Base-by-base conservation (phyloP, 2,797 vertebrate species). In the Sandelia bainsii region DNA sequence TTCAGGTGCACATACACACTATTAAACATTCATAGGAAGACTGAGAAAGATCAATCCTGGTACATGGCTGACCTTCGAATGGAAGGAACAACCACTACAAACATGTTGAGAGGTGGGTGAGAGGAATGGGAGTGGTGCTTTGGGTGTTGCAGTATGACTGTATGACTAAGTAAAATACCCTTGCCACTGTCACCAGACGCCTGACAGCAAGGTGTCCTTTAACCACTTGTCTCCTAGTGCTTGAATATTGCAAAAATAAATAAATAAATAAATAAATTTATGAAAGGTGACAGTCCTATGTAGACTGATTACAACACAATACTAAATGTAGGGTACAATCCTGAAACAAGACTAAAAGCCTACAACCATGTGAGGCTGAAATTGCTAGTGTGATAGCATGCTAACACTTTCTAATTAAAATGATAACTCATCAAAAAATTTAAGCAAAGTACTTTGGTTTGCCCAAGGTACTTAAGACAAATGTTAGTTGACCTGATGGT, bases 1-100 rank as follows among this genome's bases (percentile, higher is more conserved):
- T 45, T 54, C 27, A n/a, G 40, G 23, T 53, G 17, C 27, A 20
- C 49, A 59, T 44, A 42, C 16, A 25, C 48, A 64, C 23, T 16
- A 53, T 76, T 56, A 83, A 75, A 63, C 48, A 82, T 86, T 81
- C 40, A 73, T 74, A 66, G 74, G 46, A 62, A 72, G 59, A 48
- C 59, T 54, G 56, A 67, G 53, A 54, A 67, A 64, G 65, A 68
- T 82, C 65, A 80, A 57, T 80, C 48, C 22, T 34, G 60, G 22
- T 50, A 44, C 59, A 51, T 52, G 12, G 49, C 58, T 85, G 83
- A 83, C 81, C 79, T 88, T 89, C 78, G 79, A 16, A 58, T 25
- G 27, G 45, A 62, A 23, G 39, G 32, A 64, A 68, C 56, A 67
- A 68, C 69, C 63, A 48, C 71, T 76, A 29, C 75, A 77, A 72